Base-by-base conservation (phyloP, 2,797 vertebrate species). In the Tadarida brasiliensis region DNA sequence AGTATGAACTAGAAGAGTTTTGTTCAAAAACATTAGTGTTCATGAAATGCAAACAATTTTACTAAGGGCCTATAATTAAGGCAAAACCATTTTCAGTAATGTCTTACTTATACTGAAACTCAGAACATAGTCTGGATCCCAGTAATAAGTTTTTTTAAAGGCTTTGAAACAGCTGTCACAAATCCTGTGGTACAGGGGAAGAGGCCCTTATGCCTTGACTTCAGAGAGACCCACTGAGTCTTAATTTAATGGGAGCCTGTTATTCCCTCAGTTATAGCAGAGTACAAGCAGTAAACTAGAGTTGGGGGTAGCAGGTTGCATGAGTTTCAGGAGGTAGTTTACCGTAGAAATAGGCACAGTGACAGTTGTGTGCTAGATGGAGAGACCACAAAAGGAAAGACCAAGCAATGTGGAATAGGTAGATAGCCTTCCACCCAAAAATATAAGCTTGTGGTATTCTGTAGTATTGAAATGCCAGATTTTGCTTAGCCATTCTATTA, bases 21-120 rank as follows among this genome's bases (percentile, higher is more conserved):
- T 94, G 7, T 90, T 95, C 35, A 80, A 92, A 90, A 87, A 39
- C 26, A 44, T 82, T 82, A 51, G 39, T 84, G n/a, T 81, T 96
- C 56, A 67, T 84, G 33, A 94, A 95, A 91, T 78, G 33, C n/a
- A 83, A 87, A 90, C 44, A 85, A 54, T 95, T 91, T 91, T 90
- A 78, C 47, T 86, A 94, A 88, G 49, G 71, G 59, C 30, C 76
- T 84, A n/a, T 70, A 92, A 85, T 96, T 92, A 80, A 94, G 57
- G 65, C 30, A 96, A 96, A 95, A 90, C 19, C 19, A 59, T 93
- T 93, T 97, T 80, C 49, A 73, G 56, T 56, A 94, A 90, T 94
- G 33, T 24, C 26, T 85, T 35, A 77, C n/a, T 77, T 84, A 67
- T 92, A 33, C 47, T 44, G 44, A 85, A 87, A 56, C 16, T 81